Conservation (phyloP, 2,888 invertebrate genomes). For the Orchesella flavescens region DNA sequence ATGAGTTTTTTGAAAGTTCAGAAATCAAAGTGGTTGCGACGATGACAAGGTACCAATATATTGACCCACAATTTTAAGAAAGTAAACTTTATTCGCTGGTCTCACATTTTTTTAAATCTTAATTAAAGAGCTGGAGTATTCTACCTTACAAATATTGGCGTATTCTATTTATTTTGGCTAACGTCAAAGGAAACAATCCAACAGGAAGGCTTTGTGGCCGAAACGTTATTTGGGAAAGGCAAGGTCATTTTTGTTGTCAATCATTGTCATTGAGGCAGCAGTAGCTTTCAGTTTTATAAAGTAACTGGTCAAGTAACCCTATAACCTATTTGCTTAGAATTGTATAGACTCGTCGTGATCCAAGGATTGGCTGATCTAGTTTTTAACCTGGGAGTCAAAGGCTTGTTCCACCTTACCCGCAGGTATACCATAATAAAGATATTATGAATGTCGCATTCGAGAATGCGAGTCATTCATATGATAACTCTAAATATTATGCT, state of each 20-base stretch:
- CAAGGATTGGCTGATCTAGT: slow-evolving; percentile 31
- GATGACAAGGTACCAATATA: slow-evolving; percentile 13
- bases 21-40: slow-evolving; percentile 31
- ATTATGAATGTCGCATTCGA: too few species aligned
- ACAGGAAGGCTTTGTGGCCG: slow-evolving; percentile 14
- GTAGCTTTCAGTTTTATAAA: too few species aligned
- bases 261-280: too few species aligned
- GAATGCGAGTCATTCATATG: too few species aligned
- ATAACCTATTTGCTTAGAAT: slow-evolving; percentile 1
- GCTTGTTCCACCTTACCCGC: slow-evolving; percentile 11
- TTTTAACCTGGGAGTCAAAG: slow-evolving; percentile 15
- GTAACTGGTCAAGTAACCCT: too few species aligned
- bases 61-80: too few species aligned
- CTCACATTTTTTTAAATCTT: too few species aligned
- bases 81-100: too few species aligned
- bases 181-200: slow-evolving; percentile 24
- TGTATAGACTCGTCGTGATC: slow-evolving; percentile 45
- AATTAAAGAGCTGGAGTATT: slow-evolving; percentile 18
- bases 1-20: slow-evolving; percentile 19
- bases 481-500: too few species aligned
- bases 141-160: slow-evolving; percentile 34
- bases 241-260: neutral
- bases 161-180: slow-evolving; percentile 50
- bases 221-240: neutral
- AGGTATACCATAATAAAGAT: neutral